Conservation (phyloP, 2,888 invertebrate species). For the Aphelenchoides bicaudatus region DNA sequence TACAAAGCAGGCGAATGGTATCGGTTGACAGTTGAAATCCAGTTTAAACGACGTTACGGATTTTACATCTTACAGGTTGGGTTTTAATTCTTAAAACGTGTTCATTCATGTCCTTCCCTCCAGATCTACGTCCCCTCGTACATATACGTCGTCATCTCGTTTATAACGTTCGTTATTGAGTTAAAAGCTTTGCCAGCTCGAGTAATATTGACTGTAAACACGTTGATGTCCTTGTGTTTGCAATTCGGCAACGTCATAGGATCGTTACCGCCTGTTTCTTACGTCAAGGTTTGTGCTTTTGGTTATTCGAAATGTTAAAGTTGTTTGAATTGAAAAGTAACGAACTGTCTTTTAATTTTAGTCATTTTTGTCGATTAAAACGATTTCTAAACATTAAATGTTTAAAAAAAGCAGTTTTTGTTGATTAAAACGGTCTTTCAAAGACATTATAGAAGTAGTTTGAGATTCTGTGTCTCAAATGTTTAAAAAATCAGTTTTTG, state of each 20-base stretch:
- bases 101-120: no score
- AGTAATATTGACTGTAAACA: conserved; percentile 55
- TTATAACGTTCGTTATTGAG: conserved; percentile 53
- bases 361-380: no score
- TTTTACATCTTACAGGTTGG: conserved; percentile 53
- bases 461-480: no score
- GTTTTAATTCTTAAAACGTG: no score
- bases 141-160: conserved; percentile 53
- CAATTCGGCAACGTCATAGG: conserved; percentile 56
- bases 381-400: no score
- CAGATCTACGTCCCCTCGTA: conserved; percentile 54
- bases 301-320: no score
- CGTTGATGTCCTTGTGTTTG: conserved; percentile 49
- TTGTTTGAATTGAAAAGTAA: no score
- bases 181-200: conserved; percentile 50
- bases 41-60: conserved; percentile 49
- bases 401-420: no score
- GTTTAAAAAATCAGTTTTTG: no score
- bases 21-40: conserved; percentile 48
- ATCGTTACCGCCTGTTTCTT: conserved; percentile 54
- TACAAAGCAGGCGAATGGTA: conserved; percentile 59
- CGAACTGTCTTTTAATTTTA: no score
- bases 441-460: no score
- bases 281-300: conserved; percentile 50
- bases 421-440: no score